Evolutionary conservation across 2,797 vertebrate species (phyloP), one percentile per base, ranked within the genome.

Genomic region (Mareca penelope): DNA sequence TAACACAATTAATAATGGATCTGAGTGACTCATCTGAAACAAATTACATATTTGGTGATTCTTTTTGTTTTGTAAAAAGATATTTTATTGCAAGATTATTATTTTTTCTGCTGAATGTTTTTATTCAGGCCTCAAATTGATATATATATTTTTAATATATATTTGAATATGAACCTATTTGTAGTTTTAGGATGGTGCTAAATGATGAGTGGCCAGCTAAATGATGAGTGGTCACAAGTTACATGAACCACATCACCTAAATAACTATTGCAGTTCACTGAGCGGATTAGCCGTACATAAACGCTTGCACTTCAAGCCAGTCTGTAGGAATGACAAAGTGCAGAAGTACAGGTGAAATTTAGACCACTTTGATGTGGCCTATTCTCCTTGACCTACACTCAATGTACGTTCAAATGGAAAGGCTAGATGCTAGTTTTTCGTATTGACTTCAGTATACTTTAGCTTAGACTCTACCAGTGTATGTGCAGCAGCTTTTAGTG

Each of bases 1-100:
- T 93, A 89, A 69, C 81, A 59, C 68, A 85, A 85, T 96, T 95
- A 95, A 94, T 96, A 96, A 94, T 94, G 70, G 65, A 94, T 93
- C 71, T 91, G 70, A 91, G 40, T 70, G 81, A 85, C 56, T 93
- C 29, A 90, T 92, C 93, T 95, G 63, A 92, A 91, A 85, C 39
- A 59, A 92, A 90, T 75, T 73, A 39, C 56, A 59, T 80, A 63
- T 83, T 87, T 89, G 83, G 60, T 69, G 39, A 28, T 65, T 69
- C 8, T 72, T 73, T 70, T 59, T 61, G 59, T 61, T 92, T 89
- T 50, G 33, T 75, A 33, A 37, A 60, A 89, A 70, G 7, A 53
- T 14, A 26, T 76, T 86, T 84, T 53, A 21, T 80, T 69, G 15
- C 31, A 76, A 59, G 59, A 35, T 67, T 78, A 40, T 80, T 83